Evolutionary conservation across 2,113 vertebrate species (phyloP).

Genomic region (Barnardius zonarius): DNA sequence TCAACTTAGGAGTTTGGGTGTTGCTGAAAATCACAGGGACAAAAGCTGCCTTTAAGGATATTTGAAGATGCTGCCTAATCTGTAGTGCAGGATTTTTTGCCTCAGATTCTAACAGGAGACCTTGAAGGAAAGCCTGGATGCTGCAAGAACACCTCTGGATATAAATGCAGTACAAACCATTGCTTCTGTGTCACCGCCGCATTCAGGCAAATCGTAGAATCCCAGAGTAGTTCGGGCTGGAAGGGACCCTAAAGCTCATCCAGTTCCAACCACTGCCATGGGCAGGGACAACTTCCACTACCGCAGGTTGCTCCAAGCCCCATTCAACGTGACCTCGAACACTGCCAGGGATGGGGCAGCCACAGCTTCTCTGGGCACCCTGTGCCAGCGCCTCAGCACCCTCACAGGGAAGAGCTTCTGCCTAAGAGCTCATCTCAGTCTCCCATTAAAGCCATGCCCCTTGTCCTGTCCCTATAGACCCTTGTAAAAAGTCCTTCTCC

Average conservation of each 20-base stretch:
- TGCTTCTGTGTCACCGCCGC: background rate
- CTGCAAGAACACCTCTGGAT: background rate
- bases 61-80: background rate
- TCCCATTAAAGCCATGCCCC: no score
- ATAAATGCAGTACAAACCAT: background rate
- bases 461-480: no score
- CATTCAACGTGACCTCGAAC: no score
- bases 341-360: background rate
- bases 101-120: background rate
- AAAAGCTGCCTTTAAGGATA: background rate
- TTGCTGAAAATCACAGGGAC: slow-evolving; percentile 13
- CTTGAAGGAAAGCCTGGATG: background rate
- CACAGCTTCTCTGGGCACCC: no score
- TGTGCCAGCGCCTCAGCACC: no score
- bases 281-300: background rate
- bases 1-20: background rate
- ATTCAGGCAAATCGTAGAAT: background rate
- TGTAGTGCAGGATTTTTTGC: background rate
- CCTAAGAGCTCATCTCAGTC: no score
- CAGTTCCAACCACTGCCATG: background rate
- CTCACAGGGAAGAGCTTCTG: no score
- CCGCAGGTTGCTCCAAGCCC: background rate
- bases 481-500: no score
- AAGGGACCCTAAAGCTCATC: background rate
- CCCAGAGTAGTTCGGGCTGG: background rate